Evolutionary conservation across 1,140 invertebrate species (phyloP).

Genomic region (Stegodyphus mimosarum): DNA sequence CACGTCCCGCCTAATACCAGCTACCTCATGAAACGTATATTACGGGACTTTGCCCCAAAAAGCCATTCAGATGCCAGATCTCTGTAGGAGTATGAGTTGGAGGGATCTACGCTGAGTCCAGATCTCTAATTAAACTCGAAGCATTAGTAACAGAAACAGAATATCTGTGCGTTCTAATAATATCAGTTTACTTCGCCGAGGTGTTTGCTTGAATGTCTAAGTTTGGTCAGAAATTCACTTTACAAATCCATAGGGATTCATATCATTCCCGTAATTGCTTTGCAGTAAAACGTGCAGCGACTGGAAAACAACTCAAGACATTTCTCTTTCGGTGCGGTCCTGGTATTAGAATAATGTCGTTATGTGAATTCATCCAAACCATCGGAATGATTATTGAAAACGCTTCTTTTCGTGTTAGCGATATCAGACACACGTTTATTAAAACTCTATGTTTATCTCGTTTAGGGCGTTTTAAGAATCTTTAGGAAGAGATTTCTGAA

Average conservation of each 20-base stretch:
- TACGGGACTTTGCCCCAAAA: background rate
- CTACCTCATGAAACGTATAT: slow-evolving; percentile 1
- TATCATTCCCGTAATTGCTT: slow-evolving; percentile 6
- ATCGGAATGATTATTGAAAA: background rate
- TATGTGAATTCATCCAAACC: background rate
- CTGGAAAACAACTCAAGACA: background rate
- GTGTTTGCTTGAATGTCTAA: slow-evolving; percentile 3
- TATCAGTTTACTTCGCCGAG: slow-evolving; percentile 4
- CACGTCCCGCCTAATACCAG: slow-evolving; percentile 6
- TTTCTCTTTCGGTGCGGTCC: background rate
- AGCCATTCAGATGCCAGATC: background rate
- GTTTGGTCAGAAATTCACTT: slow-evolving; percentile 7
- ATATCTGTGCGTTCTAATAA: background rate
- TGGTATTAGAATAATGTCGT: background rate
- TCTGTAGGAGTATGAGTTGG: background rate
- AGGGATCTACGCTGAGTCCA: background rate
- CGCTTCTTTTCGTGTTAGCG: background rate
- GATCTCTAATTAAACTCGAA: background rate
- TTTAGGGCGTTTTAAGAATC: no score
- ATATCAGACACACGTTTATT: no score
- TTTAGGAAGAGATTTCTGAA: no score
- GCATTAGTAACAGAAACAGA: background rate
- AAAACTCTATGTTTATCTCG: no score
- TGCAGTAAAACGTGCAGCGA: slow-evolving; percentile 1
- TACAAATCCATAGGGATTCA: slow-evolving; percentile 8